A percentile compares a stretch with the other conserved stretches of the same genome.
Conservation (phyloP, 1,140 invertebrate species). For the Pogonomyrmex californicus region DNA sequence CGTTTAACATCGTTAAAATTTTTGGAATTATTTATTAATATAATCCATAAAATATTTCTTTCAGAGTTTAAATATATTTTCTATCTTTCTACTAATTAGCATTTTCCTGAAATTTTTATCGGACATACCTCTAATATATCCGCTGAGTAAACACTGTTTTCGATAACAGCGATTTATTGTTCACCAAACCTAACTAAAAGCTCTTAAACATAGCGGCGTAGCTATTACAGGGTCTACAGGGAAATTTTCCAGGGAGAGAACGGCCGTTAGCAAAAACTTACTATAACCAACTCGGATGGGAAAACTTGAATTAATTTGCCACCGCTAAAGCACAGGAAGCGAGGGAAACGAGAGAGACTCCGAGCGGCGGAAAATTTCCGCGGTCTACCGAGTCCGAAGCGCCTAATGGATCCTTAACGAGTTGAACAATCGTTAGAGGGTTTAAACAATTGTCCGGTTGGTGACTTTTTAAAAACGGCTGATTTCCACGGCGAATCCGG, state of each 20-base stretch:
- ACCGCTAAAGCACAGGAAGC: slow-evolving; percentile 61
- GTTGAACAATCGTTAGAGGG: slow-evolving; percentile 85
- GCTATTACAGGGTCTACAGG: slow-evolving; percentile 52
- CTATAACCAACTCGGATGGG: slow-evolving; percentile 45
- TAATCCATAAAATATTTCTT: background rate
- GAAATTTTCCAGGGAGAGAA: slow-evolving; percentile 52
- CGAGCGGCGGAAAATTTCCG: slow-evolving; percentile 70
- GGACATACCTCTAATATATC: slow-evolving; percentile 10
- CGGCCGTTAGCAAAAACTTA: slow-evolving; percentile 41
- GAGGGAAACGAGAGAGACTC: slow-evolving; percentile 43
- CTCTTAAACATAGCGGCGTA: slow-evolving; percentile 45
- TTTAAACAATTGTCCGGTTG: slow-evolving; percentile 79
- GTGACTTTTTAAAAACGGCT: slow-evolving; percentile 63
- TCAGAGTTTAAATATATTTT: background rate
- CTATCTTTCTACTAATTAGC: background rate
- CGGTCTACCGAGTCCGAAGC: slow-evolving; percentile 73
- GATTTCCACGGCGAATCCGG: slow-evolving; percentile 53
- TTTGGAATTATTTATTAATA: background rate
- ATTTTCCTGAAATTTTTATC: background rate
- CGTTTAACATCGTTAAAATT: background rate
- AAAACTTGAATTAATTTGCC: slow-evolving; percentile 78
- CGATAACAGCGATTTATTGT: slow-evolving; percentile 47
- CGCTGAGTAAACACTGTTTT: slow-evolving; percentile 18
- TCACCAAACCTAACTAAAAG: slow-evolving; percentile 51
- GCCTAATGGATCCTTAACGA: slow-evolving; percentile 85